Percentiles rank a stretch among this genome's conserved stretches.
phyloP scores from a whole-genome alignment of 2,888 invertebrate genomes.

The Diaprepes abbreviatus region DNA sequence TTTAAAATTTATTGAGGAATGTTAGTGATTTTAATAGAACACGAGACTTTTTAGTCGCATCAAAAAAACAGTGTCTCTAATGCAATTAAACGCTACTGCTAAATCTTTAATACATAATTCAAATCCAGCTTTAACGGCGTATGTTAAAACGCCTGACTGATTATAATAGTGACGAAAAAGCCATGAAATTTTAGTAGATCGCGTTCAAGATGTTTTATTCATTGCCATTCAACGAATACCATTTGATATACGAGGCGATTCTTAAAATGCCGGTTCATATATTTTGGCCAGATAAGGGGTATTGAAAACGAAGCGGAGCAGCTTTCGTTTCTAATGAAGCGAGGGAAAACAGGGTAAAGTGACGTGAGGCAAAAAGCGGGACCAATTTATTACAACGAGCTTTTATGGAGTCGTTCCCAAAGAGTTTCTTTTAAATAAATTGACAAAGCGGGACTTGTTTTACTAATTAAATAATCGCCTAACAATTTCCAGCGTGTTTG shows the following conservation, averaged over 20 bases:
- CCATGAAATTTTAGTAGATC: constrained; percentile 38
- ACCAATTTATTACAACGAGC: constrained; percentile 14
- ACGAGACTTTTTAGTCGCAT: too few relatives aligned
- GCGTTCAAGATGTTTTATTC: constrained; percentile 43
- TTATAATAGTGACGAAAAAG: constrained; percentile 31
- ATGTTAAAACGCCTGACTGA: constrained; percentile 33
- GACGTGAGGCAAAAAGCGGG: constrained; percentile 17
- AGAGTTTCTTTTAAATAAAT: constrained; percentile 13
- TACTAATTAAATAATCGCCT: not conserved
- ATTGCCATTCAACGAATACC: constrained; percentile 34
- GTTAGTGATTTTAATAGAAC: too few relatives aligned
- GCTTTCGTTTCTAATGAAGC: constrained; percentile 24
- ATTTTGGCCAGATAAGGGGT: constrained; percentile 33
- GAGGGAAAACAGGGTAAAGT: constrained; percentile 20
- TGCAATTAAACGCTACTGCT: not conserved
- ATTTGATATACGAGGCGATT: constrained; percentile 41
- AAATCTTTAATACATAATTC: constrained; percentile 22
- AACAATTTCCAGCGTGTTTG: not conserved
- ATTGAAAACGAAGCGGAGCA: constrained; percentile 35
- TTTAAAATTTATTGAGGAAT: too few relatives aligned
- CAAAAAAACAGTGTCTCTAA: too few relatives aligned
- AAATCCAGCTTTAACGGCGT: constrained; percentile 23
- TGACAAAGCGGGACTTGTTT: not conserved
- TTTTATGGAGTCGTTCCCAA: not conserved
- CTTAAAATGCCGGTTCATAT: constrained; percentile 35